These are phyloP conservation scores for Aphelocoma californica DNA, from an alignment of 2,797 vertebrate species.

Conservation along the genomic window DNA sequence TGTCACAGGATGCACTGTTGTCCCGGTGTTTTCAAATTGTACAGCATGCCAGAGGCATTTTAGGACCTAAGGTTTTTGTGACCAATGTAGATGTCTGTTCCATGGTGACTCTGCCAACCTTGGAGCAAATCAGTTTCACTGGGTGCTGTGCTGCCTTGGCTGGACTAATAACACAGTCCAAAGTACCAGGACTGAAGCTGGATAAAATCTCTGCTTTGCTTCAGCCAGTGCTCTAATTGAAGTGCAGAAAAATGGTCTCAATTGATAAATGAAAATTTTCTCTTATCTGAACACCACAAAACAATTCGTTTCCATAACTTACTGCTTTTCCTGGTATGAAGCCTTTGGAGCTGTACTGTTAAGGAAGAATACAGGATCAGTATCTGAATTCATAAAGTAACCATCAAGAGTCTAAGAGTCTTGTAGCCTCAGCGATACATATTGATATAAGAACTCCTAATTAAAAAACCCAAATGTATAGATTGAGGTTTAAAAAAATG, in stretches of 20 bases:
- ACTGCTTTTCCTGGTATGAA: background rate
- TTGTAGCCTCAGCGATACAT: background rate
- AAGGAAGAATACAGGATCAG: background rate
- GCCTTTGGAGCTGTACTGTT: background rate
- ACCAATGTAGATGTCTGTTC: background rate
- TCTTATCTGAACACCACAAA: background rate
- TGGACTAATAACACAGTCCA: background rate
- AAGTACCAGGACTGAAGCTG: background rate
- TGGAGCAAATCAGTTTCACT: background rate
- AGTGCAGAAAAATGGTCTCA: background rate
- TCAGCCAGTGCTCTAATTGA: background rate
- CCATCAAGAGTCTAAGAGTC: background rate
- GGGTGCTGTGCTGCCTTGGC: background rate
- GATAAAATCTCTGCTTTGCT: background rate
- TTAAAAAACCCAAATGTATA: fast-evolving
- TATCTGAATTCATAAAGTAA: background rate
- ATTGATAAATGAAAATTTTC: background rate
- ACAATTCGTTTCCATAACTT: background rate
- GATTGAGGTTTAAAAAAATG: background rate
- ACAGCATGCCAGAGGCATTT: background rate
- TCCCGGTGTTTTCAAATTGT: background rate
- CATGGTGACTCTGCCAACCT: background rate
- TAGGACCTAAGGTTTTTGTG: background rate
- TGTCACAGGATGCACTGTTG: background rate
- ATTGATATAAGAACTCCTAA: background rate